Evolutionary conservation across 2,888 invertebrate genomes (phyloP).

Genomic region (Andrena flavipes): DNA sequence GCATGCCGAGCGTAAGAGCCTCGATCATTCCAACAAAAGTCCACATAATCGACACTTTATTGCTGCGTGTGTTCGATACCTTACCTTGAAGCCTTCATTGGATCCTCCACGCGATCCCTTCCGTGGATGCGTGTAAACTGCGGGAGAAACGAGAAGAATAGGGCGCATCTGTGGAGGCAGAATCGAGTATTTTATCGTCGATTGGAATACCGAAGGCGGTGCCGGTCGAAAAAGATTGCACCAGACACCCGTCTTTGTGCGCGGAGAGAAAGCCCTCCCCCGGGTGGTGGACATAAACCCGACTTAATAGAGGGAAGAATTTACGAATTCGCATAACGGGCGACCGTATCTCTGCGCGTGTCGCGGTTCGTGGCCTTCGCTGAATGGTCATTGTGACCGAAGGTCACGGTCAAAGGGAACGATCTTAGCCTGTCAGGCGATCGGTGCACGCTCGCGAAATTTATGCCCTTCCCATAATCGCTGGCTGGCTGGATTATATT

Average conservation of each 20-base stretch:
- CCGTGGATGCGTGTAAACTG: background rate
- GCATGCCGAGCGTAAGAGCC: background rate
- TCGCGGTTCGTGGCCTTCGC: slow-evolving; percentile 40
- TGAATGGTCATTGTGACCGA: slow-evolving; percentile 47
- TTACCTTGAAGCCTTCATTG: background rate
- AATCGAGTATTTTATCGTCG: background rate
- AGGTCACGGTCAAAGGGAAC: slow-evolving; percentile 59
- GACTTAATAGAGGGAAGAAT: slow-evolving; percentile 46
- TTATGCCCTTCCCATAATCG: slow-evolving; percentile 41
- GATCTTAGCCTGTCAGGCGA: slow-evolving; percentile 37
- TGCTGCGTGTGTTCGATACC: background rate
- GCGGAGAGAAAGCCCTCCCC: background rate
- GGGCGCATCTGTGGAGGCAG: background rate
- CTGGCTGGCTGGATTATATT: slow-evolving; percentile 28
- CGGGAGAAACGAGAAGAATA: background rate
- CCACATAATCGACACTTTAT: background rate
- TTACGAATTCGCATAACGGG: slow-evolving; percentile 63
- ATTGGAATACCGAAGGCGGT: slow-evolving; percentile 4
- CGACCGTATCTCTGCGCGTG: slow-evolving; percentile 51
- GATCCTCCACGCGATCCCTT: background rate
- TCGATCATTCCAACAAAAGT: background rate
- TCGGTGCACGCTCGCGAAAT: slow-evolving; percentile 44
- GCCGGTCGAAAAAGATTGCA: background rate
- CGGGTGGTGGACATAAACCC: slow-evolving; percentile 40
- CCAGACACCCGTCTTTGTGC: background rate